These are phyloP conservation scores for Dioctria rufipes DNA, from an alignment of 2,888 invertebrate species.

Conservation along the genomic window DNA sequence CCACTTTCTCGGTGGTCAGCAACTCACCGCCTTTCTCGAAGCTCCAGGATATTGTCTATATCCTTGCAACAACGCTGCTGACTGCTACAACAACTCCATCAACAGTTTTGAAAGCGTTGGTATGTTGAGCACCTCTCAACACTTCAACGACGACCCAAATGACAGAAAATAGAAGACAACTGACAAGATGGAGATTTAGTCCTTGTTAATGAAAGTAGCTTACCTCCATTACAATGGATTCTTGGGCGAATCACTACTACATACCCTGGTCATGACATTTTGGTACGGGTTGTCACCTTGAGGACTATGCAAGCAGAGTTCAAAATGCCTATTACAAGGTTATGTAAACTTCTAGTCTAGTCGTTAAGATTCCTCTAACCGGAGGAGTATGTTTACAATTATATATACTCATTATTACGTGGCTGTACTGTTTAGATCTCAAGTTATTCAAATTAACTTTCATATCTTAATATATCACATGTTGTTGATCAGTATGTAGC, in stretches of 20 bases:
- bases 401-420: too few species aligned
- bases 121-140: not conserved
- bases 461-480: too few species aligned
- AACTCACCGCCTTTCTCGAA: not conserved
- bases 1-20: not conserved
- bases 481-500: too few species aligned
- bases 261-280: not conserved
- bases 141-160: slow-evolving; percentile 3
- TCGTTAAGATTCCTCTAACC: not conserved
- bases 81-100: not conserved
- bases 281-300: not conserved
- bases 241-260: not conserved
- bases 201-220: not conserved
- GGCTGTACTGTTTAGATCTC: too few species aligned
- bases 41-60: not conserved
- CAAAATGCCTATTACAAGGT: not conserved
- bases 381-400: not conserved
- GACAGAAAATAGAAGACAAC: not conserved
- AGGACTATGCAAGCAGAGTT: not conserved
- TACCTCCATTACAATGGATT: not conserved
- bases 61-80: not conserved
- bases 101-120: slow-evolving; percentile 12
- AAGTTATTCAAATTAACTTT: too few species aligned
- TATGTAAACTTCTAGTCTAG: not conserved
- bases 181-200: slow-evolving; percentile 16